Evolutionary conservation across 2,797 vertebrate species (phyloP).

Genomic region (Myotis daubentonii): DNA sequence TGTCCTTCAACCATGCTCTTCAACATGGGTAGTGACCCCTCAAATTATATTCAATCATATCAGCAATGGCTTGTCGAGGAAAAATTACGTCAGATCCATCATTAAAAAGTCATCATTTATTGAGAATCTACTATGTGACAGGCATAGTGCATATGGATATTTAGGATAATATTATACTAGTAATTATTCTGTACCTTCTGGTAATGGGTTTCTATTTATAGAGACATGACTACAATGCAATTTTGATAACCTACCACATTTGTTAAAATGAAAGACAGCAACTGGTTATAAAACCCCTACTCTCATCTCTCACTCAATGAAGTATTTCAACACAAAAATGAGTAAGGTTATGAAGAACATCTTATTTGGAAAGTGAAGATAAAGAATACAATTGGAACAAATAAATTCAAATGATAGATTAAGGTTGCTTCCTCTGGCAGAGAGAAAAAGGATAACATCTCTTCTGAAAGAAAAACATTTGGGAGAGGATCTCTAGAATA

Average conservation of each 20-base stretch:
- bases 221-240: background rate
- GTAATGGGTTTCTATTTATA: constrained; percentile 68
- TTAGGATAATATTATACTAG: constrained; percentile 32
- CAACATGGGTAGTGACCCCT: background rate
- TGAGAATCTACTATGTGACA: constrained; percentile 64
- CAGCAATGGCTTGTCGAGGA: constrained; percentile 11
- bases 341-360: background rate
- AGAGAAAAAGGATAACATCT: constrained; percentile 20
- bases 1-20: constrained; percentile 18
- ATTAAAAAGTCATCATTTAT: constrained; percentile 62
- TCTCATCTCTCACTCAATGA: constrained; percentile 57
- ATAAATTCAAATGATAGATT: constrained; percentile 49
- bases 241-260: constrained; percentile 47
- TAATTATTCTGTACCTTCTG: constrained; percentile 36
- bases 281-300: constrained; percentile 28
- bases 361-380: constrained; percentile 51
- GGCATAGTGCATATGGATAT: background rate
- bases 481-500: background rate
- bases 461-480: background rate
- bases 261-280: constrained; percentile 41
- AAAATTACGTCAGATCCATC: constrained; percentile 47
- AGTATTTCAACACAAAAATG: constrained; percentile 21
- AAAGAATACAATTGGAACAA: constrained; percentile 21
- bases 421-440: background rate
- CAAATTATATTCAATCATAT: constrained; percentile 53